Base-by-base conservation (phyloP, 92 coral and sea anemone genomes). In the Palythoa heliodiscus region DNA sequence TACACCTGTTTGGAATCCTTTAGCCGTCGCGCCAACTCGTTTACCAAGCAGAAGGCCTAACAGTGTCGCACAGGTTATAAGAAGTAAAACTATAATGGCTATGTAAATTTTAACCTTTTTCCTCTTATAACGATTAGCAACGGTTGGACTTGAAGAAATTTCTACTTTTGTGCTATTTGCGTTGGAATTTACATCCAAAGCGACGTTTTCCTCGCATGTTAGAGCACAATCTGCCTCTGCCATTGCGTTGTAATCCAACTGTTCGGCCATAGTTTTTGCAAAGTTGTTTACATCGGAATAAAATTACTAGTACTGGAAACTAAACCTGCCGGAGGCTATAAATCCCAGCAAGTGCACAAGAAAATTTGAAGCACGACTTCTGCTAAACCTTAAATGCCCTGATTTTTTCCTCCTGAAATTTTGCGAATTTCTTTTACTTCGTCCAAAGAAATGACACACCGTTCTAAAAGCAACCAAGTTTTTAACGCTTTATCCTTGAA, bases 31-130 rank as follows among this genome's bases (percentile, higher is more conserved):
- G 5, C 60, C 47, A 17, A 1, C 15, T 39, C 89, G 83, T 87
- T 69, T 88, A 73, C 81, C 83, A 11, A 90, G 77, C 55, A 88
- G 88, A 77, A 91, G 61, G 47, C 86, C 89, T 19, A 91, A 72
- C 23, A 91, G 85, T 2, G 85, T 79, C 11, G 84, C 87, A 81
- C 93, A 91, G 29, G 84, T 83, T 25, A 91, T 83, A 2, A 91
- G 50, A 9, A 91, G 85, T 23, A 88, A 73, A 0, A 85, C 66
- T 15, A 91, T 86, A 12, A 91, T 70, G 5, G 86, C 53, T 25
- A 77, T 38, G 35, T 73, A 88, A 29, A 91, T 68, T 40, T 64
- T 61, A n/a, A 47, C 4, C 0, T 66, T 80, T n/a, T 43, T 66
- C 20, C 63, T 70, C 54, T 19, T 11, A 8, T 29, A 7, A 12